Conservation (phyloP, 2,797 vertebrate species). For the Mustela erminea region DNA sequence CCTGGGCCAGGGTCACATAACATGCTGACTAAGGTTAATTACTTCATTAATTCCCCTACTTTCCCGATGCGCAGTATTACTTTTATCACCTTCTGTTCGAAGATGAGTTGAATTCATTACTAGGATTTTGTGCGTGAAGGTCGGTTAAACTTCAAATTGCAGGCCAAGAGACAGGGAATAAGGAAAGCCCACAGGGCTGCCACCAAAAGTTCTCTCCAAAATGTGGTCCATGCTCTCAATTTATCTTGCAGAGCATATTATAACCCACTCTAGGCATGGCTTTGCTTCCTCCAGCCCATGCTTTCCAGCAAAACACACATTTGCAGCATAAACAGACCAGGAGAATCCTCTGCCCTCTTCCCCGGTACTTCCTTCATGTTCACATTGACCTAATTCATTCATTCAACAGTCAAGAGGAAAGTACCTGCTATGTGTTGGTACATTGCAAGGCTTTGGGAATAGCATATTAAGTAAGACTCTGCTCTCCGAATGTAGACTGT, state of each 20-base stretch:
- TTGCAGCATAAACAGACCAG: not conserved
- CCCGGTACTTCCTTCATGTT: not conserved
- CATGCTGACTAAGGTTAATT: conserved; percentile 69
- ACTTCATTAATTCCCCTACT: conserved; percentile 44
- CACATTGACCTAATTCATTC: not conserved
- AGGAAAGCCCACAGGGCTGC: not conserved
- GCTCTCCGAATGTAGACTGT: not conserved
- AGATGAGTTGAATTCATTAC: conserved; percentile 69
- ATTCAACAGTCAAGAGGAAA: not conserved
- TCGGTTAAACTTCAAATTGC: conserved; percentile 52
- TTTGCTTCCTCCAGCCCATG: not conserved
- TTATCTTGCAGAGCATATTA: not conserved
- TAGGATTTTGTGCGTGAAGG: conserved; percentile 48
- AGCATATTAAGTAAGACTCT: not conserved
- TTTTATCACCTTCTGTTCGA: conserved; percentile 66
- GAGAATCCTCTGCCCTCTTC: not conserved
- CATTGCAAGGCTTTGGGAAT: not conserved
- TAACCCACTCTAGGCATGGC: not conserved
- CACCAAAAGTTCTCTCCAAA: not conserved
- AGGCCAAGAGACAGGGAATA: not conserved
- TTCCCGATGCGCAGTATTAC: not conserved
- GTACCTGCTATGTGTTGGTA: no score
- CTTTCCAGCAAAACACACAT: not conserved
- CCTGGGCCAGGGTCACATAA: conserved; percentile 26
- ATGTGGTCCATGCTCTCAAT: not conserved